These are phyloP conservation scores for Tragelaphus imberbis DNA, from an alignment of 2,113 vertebrate genomes.

Conservation along the genomic window DNA sequence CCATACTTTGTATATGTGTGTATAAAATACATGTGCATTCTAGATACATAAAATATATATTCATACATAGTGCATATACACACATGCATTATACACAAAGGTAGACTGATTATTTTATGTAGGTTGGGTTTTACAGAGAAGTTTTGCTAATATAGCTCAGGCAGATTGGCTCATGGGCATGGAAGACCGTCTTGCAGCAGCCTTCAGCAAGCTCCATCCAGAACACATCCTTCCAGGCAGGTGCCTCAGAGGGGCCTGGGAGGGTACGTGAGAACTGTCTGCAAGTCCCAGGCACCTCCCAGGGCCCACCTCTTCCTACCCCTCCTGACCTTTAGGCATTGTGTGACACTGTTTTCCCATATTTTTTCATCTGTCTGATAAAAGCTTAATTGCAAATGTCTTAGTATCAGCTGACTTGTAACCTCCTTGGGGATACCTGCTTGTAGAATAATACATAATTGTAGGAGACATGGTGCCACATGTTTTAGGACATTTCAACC, in stretches of 20 bases:
- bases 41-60: not conserved
- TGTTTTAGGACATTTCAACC: not conserved
- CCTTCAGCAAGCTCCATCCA: not conserved
- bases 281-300: fast-evolving
- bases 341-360: not conserved
- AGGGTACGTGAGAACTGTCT: fast-evolving
- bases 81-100: not conserved
- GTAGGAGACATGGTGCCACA: not conserved
- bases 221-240: not conserved
- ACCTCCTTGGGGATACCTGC: not conserved
- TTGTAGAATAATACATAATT: not conserved
- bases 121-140: not conserved
- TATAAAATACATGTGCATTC: not conserved
- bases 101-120: not conserved
- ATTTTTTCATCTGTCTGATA: not conserved
- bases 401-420: not conserved
- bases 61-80: not conserved
- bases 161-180: fast-evolving
- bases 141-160: not conserved
- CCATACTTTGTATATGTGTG: not conserved
- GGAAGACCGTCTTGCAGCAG: fast-evolving
- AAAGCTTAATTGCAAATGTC: not conserved
- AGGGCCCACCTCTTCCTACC: too few relatives aligned
- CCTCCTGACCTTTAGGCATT: not conserved
- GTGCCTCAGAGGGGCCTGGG: not conserved